These are phyloP conservation scores for Thecocarcelia acutangulata DNA, from an alignment of 2,888 invertebrate genomes.

Conservation along the genomic window DNA sequence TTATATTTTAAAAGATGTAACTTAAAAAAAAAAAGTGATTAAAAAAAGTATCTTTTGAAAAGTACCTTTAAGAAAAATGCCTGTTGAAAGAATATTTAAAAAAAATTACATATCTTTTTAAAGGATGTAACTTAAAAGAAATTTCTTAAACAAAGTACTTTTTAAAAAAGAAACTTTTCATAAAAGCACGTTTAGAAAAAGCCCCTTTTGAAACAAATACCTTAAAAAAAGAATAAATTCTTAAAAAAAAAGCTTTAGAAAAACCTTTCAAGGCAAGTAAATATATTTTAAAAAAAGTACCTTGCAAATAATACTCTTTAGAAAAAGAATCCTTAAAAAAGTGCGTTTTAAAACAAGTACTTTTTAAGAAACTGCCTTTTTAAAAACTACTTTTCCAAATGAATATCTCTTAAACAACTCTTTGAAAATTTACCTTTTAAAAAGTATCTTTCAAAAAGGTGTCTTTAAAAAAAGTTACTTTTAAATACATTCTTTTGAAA, in stretches of 20 bases:
- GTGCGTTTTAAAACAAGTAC: background rate
- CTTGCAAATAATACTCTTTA: background rate
- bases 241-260: background rate
- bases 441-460: no score
- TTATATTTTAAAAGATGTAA: no score
- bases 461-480: background rate
- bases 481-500: background rate
- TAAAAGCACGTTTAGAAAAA: background rate
- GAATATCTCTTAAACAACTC: background rate
- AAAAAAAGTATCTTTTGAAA: no score
- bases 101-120: no score
- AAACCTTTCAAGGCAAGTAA: no score
- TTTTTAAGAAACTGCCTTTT: background rate
- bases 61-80: no score
- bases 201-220: background rate
- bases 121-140: no score
- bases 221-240: background rate
- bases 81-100: no score
- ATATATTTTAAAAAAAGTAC: background rate
- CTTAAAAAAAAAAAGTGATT: no score
- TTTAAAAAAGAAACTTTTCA: background rate
- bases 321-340: background rate
- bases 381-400: background rate
- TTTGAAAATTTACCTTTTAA: conserved; percentile 1
- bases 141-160: no score